Base-by-base conservation (phyloP, 2,888 invertebrate genomes). In the Acanthosoma haemorrhoidale region DNA sequence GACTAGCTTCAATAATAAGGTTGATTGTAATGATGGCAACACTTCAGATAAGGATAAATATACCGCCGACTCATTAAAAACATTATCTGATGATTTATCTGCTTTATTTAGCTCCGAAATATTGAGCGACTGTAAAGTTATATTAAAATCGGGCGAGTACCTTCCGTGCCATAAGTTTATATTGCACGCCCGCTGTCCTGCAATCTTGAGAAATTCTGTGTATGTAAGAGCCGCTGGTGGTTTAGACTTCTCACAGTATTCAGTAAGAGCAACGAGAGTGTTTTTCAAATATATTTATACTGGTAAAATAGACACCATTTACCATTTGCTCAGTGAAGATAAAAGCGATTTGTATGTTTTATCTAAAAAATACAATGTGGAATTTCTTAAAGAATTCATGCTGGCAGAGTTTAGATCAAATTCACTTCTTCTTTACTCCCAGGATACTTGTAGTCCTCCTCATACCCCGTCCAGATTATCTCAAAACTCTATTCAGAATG, bases 101-200 rank as follows among this genome's bases (percentile, higher is more conserved):
- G 76, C 76, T 70, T 74, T 79, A 34, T 70, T 82, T 5, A 79
- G 79, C 70, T 77, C 78, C 31, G 78, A 77, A 70, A 74, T 76
- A 41, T 76, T 79, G 72, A 83, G 82, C 76, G 83, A 83, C 74
- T 69, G 82, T 11, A 76, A 79, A 16, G 76, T 83, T 36, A 77
- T 79, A 70, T 78, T 79, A 2, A 77, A 80, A 60, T 76, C 78
- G 69, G 77, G 78, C 60, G 77, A 76, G 71, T 76, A 79, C 36
- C 79, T 83, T 72, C 79, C 79, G 75, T 80, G 78, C 51, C 83
- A 83, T 73, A 81, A 79, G 75, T 74, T 83, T 32, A 80, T 83
- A 5, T 76, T 83, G 15, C 76, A 77, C 73, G 79, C 79, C 4
- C 79, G 82, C 18, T 82, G 81, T 73, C 78, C 80, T n/a, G 75